Base-by-base conservation (phyloP, 2,113 vertebrate species). In the Heptranchias perlo region DNA sequence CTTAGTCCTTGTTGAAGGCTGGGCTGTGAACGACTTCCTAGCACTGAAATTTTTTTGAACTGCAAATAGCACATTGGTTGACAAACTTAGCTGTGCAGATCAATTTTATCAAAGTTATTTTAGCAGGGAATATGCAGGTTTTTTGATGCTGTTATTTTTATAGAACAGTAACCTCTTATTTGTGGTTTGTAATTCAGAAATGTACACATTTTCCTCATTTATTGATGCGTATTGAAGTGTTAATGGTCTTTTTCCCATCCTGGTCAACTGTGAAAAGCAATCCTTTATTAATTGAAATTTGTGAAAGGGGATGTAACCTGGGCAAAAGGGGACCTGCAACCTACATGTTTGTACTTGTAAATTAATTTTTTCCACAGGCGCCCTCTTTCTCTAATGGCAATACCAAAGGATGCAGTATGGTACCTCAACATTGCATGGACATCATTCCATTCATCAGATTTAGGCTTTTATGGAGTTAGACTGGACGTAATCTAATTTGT, bases 331-430 rank as follows among this genome's bases (percentile, higher is more conserved):
- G 94, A 95, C 47, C 92, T 95, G 94, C 44, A 95, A 69, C 28
- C 13, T 95, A 52, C 47, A 95, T 95, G 94, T 69, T 52, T 73
- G 65, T 95, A 49, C 44, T 69, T 95, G 65, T 95, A 95, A 69
- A 69, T 69, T 64, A 31, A 94, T 49, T 49, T 94, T 69, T 95
- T 49, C 61, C 65, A 95, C 94, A 95, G 54, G 76, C 96, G 96
- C 89, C 96, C 96, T 96, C 96, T 96, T 96, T 96, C 96, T 94
- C 96, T 96, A 92, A 93, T 93, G 25, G 31, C 96, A 97, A 96
- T 4, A 96, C 97, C 97, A 97, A 97, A 97, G 97, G 97, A 97
- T 97, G 97, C 97, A 98, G 97, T 96, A 97, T 0, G 49, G 96
- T 98, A 98, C 97, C 97, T 98, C 97, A 97, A 13, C 94, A 52